Percentiles rank a stretch among this genome's conserved stretches.
phyloP scores from a whole-genome alignment of 2,113 vertebrate genomes.

The Dascyllus trimaculatus region DNA sequence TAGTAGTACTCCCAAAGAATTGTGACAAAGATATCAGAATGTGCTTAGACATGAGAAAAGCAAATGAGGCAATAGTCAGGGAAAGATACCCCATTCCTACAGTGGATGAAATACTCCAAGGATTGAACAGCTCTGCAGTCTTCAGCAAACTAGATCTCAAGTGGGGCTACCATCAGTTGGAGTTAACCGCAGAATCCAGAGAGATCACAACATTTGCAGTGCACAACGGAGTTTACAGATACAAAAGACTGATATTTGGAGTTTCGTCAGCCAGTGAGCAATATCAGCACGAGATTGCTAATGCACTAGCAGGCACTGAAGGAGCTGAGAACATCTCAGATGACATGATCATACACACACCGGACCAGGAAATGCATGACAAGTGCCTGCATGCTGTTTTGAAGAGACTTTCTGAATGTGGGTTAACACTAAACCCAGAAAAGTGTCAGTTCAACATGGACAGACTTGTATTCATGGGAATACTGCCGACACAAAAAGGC shows the following conservation, averaged over 20 bases:
- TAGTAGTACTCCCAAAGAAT: constrained; percentile 43
- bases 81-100: constrained; percentile 32
- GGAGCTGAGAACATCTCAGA: constrained; percentile 60
- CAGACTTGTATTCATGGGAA: too few species aligned
- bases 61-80: not conserved
- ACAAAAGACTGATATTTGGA: constrained; percentile 54
- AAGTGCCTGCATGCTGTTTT: not conserved
- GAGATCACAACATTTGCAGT: constrained; percentile 53
- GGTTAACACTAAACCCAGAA: constrained; percentile 4
- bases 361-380: not conserved
- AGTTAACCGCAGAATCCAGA: constrained; percentile 30
- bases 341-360: constrained; percentile 43
- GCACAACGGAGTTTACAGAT: constrained; percentile 38
- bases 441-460: constrained; percentile 7
- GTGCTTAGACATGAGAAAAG: not conserved
- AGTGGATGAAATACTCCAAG: constrained; percentile 37
- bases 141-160: constrained; percentile 59
- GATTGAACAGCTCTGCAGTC: not conserved
- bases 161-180: constrained; percentile 56
- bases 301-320: constrained; percentile 47
- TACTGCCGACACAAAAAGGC: not conserved
- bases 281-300: constrained; percentile 42
- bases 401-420: constrained; percentile 14
- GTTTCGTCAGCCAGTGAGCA: constrained; percentile 46
- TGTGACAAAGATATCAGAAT: constrained; percentile 25